Conservation (phyloP, 2,797 vertebrate genomes). For the Pseudomugil gertrudae region DNA sequence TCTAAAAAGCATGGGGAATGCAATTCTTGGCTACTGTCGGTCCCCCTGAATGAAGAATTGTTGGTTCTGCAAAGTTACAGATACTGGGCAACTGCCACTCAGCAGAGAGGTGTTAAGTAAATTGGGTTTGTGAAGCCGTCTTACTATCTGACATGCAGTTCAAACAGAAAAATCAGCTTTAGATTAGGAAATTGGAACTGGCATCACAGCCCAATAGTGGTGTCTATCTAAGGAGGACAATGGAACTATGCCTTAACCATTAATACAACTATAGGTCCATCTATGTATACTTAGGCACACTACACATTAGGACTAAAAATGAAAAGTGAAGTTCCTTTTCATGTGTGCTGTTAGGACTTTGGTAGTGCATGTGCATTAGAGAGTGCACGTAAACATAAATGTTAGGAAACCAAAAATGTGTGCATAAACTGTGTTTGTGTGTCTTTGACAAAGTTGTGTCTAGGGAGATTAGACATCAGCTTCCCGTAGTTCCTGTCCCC, state of each 20-base stretch:
- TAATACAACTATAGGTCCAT: too few species aligned
- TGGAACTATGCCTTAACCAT: slow-evolving; percentile 14
- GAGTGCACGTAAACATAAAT: slow-evolving; percentile 14
- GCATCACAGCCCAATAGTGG: background rate
- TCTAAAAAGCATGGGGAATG: slow-evolving; percentile 2
- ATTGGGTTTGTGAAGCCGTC: background rate
- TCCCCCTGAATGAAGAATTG: slow-evolving; percentile 2
- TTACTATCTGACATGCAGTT: background rate
- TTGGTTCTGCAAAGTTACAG: slow-evolving; percentile 5
- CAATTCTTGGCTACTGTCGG: background rate
- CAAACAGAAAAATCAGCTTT: slow-evolving; percentile 18
- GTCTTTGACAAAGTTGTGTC: slow-evolving; percentile 73
- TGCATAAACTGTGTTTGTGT: slow-evolving; percentile 45
- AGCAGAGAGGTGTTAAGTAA: slow-evolving; percentile 14
- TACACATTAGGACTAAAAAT: slow-evolving; percentile 21
- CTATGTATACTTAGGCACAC: slow-evolving; percentile 11
- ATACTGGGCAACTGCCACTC: background rate
- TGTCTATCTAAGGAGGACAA: slow-evolving; percentile 5
- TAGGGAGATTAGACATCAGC: slow-evolving; percentile 70
- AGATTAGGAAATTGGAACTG: slow-evolving; percentile 15
- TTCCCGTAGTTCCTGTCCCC: slow-evolving; percentile 71
- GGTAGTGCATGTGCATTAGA: background rate
- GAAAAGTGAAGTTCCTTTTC: slow-evolving; percentile 25
- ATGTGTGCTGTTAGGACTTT: slow-evolving; percentile 10
- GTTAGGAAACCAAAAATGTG: slow-evolving; percentile 24